phyloP scores from a whole-genome alignment of 2,888 invertebrate species.

The Linnaemya tessellans region DNA sequence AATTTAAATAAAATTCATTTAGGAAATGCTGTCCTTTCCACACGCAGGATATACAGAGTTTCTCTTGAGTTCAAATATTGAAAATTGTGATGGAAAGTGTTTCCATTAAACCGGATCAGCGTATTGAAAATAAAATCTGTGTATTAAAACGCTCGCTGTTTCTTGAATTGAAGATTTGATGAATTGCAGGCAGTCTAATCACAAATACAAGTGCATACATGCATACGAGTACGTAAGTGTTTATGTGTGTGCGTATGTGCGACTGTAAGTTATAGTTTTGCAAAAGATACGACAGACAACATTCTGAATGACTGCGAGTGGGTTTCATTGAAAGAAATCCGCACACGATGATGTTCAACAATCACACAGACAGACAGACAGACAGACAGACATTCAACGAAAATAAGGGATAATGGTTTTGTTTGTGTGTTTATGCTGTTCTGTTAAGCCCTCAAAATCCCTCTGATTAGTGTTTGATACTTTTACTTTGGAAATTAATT shows the following conservation, averaged over 20 bases:
- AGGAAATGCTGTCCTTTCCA: no score
- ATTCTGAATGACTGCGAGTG: not conserved
- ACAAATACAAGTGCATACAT: not conserved
- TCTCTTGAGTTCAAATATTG: no score
- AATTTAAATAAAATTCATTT: no score
- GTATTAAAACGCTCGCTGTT: no score
- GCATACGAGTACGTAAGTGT: no score
- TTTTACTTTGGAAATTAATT: conserved; percentile 71
- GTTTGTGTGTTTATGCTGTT: conserved; percentile 60
- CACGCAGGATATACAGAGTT: no score
- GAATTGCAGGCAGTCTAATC: no score
- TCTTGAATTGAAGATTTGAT: no score
- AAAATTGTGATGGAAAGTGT: no score
- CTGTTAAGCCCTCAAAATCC: conserved; percentile 63
- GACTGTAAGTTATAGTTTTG: not conserved
- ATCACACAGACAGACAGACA: not conserved
- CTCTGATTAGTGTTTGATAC: conserved; percentile 71
- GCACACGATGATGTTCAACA: not conserved
- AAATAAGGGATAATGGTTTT: conserved; percentile 63
- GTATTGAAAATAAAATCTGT: no score
- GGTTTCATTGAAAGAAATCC: not conserved
- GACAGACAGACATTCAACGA: conserved; percentile 31
- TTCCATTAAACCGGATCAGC: no score
- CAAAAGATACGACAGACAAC: not conserved
- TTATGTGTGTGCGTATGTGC: no score